A percentile compares a stretch with the other conserved stretches of the same genome.
Evolutionary conservation across 2,797 vertebrate species (phyloP).

Genomic region (Phalloptychus januarius): DNA sequence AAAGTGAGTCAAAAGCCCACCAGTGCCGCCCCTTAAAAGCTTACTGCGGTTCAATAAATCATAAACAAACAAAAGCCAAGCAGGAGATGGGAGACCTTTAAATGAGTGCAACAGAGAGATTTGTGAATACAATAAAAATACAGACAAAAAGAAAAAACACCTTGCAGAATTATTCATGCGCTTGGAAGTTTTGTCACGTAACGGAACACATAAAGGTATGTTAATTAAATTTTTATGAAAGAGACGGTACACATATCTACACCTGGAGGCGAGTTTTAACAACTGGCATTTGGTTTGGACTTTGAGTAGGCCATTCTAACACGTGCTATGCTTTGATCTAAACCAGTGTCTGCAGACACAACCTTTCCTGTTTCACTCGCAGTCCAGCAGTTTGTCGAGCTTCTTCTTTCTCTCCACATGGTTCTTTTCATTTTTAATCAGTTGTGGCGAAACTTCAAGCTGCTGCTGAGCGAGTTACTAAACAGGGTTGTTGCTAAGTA

Average conservation of each 20-base stretch:
- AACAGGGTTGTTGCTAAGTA: too few species aligned
- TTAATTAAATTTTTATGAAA: neutral
- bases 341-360: too few species aligned
- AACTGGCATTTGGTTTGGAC: neutral
- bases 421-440: too few species aligned
- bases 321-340: neutral
- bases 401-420: too few species aligned
- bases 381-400: too few species aligned
- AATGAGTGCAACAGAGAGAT: conserved; percentile 37
- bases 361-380: too few species aligned
- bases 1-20: conserved; percentile 61
- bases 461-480: too few species aligned
- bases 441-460: too few species aligned
- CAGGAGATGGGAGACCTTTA: conserved; percentile 19
- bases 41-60: conserved; percentile 67
- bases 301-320: neutral
- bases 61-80: conserved; percentile 56
- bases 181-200: neutral
- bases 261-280: neutral
- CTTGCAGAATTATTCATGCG: neutral
- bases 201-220: neutral
- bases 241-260: neutral
- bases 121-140: conserved; percentile 46
- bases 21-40: conserved; percentile 58
- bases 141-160: neutral